Conservation (phyloP, 2,113 vertebrate genomes). For the Cricetomys ansorgei region DNA sequence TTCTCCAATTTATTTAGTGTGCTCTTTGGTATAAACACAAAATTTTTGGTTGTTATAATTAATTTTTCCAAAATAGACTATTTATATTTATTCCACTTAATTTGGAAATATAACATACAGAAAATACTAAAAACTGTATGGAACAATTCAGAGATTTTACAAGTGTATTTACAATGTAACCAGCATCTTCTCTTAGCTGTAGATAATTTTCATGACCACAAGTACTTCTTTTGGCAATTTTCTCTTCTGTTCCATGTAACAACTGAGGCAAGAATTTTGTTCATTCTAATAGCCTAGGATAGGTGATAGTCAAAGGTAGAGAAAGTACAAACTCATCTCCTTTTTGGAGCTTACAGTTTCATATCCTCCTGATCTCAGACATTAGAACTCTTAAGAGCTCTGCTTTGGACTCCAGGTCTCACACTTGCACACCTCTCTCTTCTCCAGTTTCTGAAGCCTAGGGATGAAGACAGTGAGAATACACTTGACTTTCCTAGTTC, state of each 20-base stretch:
- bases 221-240: neutral
- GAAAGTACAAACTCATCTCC: accelerated
- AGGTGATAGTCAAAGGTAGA: neutral
- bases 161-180: neutral
- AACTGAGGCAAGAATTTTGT: neutral
- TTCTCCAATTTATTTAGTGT: neutral
- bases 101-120: neutral
- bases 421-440: accelerated
- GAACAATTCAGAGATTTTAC: neutral
- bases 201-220: neutral
- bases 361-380: neutral
- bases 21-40: neutral
- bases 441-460: neutral
- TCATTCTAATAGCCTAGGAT: neutral
- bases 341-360: neutral
- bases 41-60: neutral
- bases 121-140: neutral
- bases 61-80: neutral
- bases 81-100: neutral
- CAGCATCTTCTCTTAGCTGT: neutral
- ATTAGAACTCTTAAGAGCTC: neutral
- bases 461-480: neutral
- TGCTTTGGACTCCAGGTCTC: neutral
- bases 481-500: neutral
- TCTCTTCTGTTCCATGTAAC: neutral